Evolutionary conservation across 1,140 invertebrate genomes (phyloP), one percentile per base, ranked within the genome.

Genomic region (Drosophila yakuba): DNA sequence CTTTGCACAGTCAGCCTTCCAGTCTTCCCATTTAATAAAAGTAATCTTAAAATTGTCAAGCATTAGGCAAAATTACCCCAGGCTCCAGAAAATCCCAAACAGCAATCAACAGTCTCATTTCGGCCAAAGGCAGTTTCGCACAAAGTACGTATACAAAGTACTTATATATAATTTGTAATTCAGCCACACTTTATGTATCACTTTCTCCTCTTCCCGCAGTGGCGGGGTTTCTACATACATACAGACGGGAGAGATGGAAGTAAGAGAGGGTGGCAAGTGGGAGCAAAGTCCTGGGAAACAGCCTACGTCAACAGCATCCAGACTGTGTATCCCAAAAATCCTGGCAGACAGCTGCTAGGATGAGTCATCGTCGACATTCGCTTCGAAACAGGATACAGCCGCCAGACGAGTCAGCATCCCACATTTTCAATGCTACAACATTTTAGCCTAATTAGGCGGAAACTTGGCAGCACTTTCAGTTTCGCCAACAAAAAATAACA

Each of bases 401-500:
- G 45, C 52, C 51, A 56, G 71, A 56, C 51, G 35, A 45, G 55
- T 25, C 55, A 52, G 55, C 25, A 25, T 23, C 28, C 44, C n/a
- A 20, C 25, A 25, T 35, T 57, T 38, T 47, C 32, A 35, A 35
- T 28, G 2, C 11, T 50, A 76, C 51, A 62, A 51, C 51, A 69
- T 79, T 79, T 86, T 80, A 88, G 83, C 75, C 83, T 83, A 86
- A 86, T 86, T 88, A 82, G 59, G 75, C 83, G 72, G 71, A 88
- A 83, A 88, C 75, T 83, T 88, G 83, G 79, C 79, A 88, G 72
- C 83, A 82, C 83, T 86, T 73, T 85, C 56, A 28, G 73, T 60
- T 74, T 63, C 51, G 25, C 20, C 4, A 15, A 14, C 17, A 69
- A 45, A 35, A 39, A 45, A 23, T 20, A 55, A 2, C 4, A 14